Base-by-base conservation (phyloP, 2,113 vertebrate species). In the Pangasianodon gigas region DNA sequence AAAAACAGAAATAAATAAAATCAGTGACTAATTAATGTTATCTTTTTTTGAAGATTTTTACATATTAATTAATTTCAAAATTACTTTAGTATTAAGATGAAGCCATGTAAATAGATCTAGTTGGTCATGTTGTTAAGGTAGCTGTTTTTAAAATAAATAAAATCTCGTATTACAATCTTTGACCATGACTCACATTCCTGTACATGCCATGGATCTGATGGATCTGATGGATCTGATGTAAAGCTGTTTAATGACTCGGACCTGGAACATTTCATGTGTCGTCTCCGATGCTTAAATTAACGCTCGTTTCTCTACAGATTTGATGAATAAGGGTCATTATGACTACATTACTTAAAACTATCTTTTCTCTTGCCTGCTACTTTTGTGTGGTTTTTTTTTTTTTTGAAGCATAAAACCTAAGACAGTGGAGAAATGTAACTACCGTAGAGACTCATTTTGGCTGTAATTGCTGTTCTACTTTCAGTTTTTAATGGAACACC, bases 401-500 rank as follows among this genome's bases (percentile, higher is more conserved):
- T 48, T 48, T 13, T 51, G 24, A 60, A 84, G 56, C 32, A 84
- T 84, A 14, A 84, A 84, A 60, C 52, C 19, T 9, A 32, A 21
- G 79, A 32, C 79, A 9, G 51, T 56, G 79, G 16, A 82, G 14
- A 54, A 82, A 37, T 9, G 16, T 37, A 82, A 56, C 29, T 82
- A 51, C 77, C 26, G 26, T 16, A 80, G 6, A 26, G 24, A 51
- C 46, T 80, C 79, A 10, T 82, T 82, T 82, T 37, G 3, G 48
- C 29, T 7, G 1, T 54, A 54, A 81, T 54, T 81, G 79, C 79
- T 54, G 79, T 37, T 54, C 51, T 6, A 16, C 46, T 56, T 56
- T 51, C 51, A 82, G 79, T 52, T 82, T 80, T 82, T 82, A 82
- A 82, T 54, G 51, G 51, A 82, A 56, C 79, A 32, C 29, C 79